A percentile compares a stretch with the other conserved stretches of the same genome.
Evolutionary conservation across 2,797 vertebrate species (phyloP).

Genomic region (Coregonus ussuriensis): DNA sequence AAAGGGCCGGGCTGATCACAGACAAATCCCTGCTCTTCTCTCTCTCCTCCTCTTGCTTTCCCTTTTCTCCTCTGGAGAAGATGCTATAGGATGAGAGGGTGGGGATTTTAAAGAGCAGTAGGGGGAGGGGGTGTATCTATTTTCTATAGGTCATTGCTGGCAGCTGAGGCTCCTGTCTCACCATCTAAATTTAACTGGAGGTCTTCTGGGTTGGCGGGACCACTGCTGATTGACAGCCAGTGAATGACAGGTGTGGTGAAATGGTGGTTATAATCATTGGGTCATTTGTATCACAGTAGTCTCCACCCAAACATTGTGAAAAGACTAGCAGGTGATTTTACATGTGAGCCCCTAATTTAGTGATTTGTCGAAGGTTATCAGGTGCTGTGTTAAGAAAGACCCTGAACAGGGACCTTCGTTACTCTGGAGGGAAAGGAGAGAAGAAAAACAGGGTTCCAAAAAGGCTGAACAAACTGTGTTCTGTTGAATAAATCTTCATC

Average conservation of each 20-base stretch:
- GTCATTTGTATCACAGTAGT: background rate
- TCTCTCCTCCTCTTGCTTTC: background rate
- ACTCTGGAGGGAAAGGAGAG: background rate
- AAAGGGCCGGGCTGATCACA: background rate
- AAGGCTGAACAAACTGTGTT: background rate
- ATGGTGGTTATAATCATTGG: too few species aligned
- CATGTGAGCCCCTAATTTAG: background rate
- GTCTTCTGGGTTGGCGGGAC: background rate
- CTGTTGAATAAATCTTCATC: background rate
- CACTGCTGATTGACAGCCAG: background rate
- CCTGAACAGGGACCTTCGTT: background rate
- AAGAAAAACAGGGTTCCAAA: background rate
- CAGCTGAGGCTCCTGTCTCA: background rate
- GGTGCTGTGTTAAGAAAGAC: background rate
- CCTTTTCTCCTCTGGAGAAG: background rate
- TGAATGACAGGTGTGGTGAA: background rate
- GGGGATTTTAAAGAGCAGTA: background rate
- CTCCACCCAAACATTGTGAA: background rate
- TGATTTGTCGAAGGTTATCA: background rate
- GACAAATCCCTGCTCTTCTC: background rate
- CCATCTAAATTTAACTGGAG: background rate
- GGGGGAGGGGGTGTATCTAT: background rate
- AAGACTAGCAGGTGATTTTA: background rate
- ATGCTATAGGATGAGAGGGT: background rate
- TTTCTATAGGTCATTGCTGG: background rate